phyloP scores from a whole-genome alignment of 53 echinoderm and acorn worm genomes.

The Patiria pectinifera region DNA sequence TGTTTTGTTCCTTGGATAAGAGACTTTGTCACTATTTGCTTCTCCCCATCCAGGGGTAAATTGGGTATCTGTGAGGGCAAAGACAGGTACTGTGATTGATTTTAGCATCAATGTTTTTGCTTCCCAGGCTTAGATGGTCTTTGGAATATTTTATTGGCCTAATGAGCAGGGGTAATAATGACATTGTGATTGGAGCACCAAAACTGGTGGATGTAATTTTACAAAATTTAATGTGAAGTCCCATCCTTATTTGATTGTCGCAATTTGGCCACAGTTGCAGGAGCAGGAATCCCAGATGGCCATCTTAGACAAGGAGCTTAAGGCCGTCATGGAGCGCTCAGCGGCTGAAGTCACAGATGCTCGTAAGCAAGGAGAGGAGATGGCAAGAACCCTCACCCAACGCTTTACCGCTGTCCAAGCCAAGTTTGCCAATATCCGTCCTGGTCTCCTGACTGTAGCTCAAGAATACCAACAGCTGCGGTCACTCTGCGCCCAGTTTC shows the following conservation, averaged over 20 bases:
- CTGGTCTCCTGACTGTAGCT: conserved; percentile 89
- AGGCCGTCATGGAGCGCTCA: conserved; percentile 67
- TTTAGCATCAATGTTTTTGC: too few species aligned
- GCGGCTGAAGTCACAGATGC: conserved; percentile 70
- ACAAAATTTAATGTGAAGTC: background rate
- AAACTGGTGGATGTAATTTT: too few species aligned
- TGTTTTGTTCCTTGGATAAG: too few species aligned
- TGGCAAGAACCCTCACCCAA: conserved; percentile 53
- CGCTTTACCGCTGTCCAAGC: conserved; percentile 70
- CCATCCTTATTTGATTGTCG: background rate
- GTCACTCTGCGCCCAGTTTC: conserved; percentile 88
- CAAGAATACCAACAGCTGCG: conserved; percentile 95
- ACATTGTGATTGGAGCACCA: too few species aligned
- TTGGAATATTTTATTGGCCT: too few species aligned
- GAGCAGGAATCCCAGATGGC: conserved; percentile 77
- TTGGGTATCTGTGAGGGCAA: too few species aligned
- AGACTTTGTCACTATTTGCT: too few species aligned
- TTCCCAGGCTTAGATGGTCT: too few species aligned
- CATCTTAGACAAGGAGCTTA: conserved; percentile 65
- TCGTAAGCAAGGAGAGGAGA: conserved; percentile 74
- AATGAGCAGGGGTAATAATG: too few species aligned
- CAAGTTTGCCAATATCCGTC: conserved; percentile 81
- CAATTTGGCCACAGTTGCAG: conserved; percentile 39
- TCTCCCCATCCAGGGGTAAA: too few species aligned
- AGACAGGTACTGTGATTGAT: too few species aligned